Base-by-base conservation (phyloP, 1,140 invertebrate species). In the Drosophila teissieri region DNA sequence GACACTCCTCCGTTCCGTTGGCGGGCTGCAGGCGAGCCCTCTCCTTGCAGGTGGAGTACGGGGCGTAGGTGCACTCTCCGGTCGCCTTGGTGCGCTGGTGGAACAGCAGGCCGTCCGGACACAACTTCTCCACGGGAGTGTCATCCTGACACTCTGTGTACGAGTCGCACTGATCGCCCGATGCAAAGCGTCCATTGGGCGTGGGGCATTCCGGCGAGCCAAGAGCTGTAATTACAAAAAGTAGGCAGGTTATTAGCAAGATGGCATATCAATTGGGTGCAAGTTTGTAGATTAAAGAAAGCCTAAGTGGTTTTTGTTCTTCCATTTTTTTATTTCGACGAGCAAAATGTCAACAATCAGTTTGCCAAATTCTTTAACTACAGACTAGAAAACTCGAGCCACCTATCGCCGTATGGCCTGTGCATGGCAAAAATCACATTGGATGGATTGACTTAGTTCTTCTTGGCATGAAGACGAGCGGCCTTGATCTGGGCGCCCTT, bases 91-190 rank as follows among this genome's bases (percentile, higher is more conserved):
- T 94, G n/a, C 95, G 94, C n/a, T 96, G 94, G 91, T 97, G 96
- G 93, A 96, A 98, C 0, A 96, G 93, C 3, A 98, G 93, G 27
- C 97, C 97, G 81, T 98, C 97, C 0, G 96, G 96, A 69, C 97
- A 98, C 4, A 96, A 80, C 78, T 96, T 96, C 74, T 95, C 94
- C 68, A 95, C 94, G 0, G 95, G 91, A 5, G 95, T 94, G 2
- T 96, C 96, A 65, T 97, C 95, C 70, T 93, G 89, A 72, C 94
- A 94, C 75, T 94, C 94, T 31, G 93, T 92, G 60, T 94, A 94
- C 82, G 94, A 94, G 78, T 97, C 96, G 81, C 96, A 97, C 84
- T 96, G 96, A 5, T 93, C 93, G 0, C 94, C 83, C 1, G 95
- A 93, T 0, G 96, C 93, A 80, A 95, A 96, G 53, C 95, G 93